Percentiles rank a stretch among this genome's conserved stretches.
Conservation (phyloP, 2,797 vertebrate species). For the Enteromius thamalakanensis region DNA sequence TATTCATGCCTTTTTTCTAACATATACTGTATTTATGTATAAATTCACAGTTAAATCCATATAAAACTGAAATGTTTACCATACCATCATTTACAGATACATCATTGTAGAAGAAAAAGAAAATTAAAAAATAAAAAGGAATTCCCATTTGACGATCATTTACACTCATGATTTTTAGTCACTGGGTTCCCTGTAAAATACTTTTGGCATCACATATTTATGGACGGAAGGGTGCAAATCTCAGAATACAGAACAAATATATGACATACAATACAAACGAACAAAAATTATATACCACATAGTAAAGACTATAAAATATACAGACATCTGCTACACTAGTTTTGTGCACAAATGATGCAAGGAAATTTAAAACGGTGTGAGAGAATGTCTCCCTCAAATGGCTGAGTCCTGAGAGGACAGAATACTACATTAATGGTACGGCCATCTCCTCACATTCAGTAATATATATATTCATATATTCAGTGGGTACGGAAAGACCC, state of each 20-base stretch:
- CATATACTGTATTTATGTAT: slow-evolving; percentile 63
- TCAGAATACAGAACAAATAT: slow-evolving; percentile 60
- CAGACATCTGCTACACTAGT: slow-evolving; percentile 62
- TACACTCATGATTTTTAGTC: slow-evolving; percentile 49
- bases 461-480: not conserved
- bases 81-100: slow-evolving; percentile 64
- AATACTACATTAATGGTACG: slow-evolving; percentile 42
- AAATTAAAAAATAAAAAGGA: slow-evolving; percentile 37
- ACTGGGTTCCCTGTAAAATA: slow-evolving; percentile 55
- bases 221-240: slow-evolving; percentile 57
- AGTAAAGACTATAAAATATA: slow-evolving; percentile 55
- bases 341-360: slow-evolving; percentile 61
- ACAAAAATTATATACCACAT: slow-evolving; percentile 53
- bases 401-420: slow-evolving; percentile 34
- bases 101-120: slow-evolving; percentile 51
- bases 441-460: slow-evolving; percentile 39
- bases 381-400: slow-evolving; percentile 7
- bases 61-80: slow-evolving; percentile 62
- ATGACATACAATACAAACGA: slow-evolving; percentile 51
- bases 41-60: slow-evolving; percentile 65
- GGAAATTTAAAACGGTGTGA: slow-evolving; percentile 39
- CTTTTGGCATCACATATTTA: slow-evolving; percentile 58
- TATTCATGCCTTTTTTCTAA: slow-evolving; percentile 63
- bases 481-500: no score
- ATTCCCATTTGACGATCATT: slow-evolving; percentile 41